These are phyloP conservation scores for Amphilophus citrinellus DNA, from an alignment of 2,113 vertebrate genomes.

Conservation along the genomic window DNA sequence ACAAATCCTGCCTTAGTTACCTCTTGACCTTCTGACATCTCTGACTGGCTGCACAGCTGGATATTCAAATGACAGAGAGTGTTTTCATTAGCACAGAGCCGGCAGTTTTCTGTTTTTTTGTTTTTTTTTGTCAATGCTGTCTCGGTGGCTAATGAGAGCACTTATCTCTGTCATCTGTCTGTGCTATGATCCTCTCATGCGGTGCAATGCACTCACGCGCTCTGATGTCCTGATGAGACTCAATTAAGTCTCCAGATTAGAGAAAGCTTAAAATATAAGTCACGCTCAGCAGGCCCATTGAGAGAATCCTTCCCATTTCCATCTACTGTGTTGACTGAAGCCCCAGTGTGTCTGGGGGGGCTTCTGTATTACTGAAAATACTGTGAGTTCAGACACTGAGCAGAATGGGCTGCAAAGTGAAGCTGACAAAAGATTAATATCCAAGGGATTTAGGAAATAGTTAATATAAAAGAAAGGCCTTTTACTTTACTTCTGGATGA, in stretches of 20 bases:
- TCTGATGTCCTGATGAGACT: constrained; percentile 71
- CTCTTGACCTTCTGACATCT: constrained; percentile 51
- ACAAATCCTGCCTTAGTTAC: constrained; percentile 40
- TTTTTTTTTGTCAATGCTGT: rapidly evolving
- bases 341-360: constrained; percentile 3
- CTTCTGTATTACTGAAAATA: constrained; percentile 7
- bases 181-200: constrained; percentile 56
- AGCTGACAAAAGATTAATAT: constrained; percentile 25
- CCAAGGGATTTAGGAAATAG: not conserved
- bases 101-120: not conserved
- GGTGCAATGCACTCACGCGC: constrained; percentile 16
- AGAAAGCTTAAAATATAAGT: constrained; percentile 55
- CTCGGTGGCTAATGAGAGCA: constrained; percentile 69
- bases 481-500: not conserved
- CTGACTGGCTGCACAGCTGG: constrained; percentile 24
- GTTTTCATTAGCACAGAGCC: constrained; percentile 21
- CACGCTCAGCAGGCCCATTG: constrained; percentile 53
- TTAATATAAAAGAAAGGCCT: constrained; percentile 8
- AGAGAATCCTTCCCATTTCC: constrained; percentile 43
- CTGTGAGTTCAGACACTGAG: not conserved
- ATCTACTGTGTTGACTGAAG: constrained; percentile 39
- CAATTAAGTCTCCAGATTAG: constrained; percentile 78
- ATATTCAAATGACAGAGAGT: constrained; percentile 20
- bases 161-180: constrained; percentile 70
- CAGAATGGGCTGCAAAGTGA: not conserved